Evolutionary conservation across 2,113 vertebrate genomes (phyloP).

Genomic region (Carettochelys insculpta): DNA sequence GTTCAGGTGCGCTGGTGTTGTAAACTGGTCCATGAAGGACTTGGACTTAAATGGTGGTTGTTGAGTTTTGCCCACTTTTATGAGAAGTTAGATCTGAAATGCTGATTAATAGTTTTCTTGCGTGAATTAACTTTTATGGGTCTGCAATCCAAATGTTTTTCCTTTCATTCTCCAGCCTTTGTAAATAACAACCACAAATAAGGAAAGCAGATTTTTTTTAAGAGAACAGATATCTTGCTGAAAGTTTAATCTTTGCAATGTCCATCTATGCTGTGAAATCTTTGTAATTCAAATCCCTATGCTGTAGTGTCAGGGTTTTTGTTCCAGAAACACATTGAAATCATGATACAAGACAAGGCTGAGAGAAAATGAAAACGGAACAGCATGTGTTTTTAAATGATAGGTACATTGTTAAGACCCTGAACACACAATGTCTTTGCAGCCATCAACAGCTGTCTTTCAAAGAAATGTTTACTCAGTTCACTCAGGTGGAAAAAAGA

Average conservation of each 20-base stretch:
- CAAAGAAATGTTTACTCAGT: conserved; percentile 38
- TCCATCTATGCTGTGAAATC: neutral
- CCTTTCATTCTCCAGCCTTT: conserved; percentile 36
- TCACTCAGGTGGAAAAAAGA: conserved; percentile 56
- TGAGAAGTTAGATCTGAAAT: conserved; percentile 52
- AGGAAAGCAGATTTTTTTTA: neutral
- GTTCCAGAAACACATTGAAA: conserved; percentile 37
- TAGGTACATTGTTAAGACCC: conserved; percentile 54
- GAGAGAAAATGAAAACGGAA: conserved; percentile 37
- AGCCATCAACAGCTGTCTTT: conserved; percentile 58
- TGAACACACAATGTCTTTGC: conserved; percentile 56
- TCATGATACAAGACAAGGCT: conserved; percentile 8
- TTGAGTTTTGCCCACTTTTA: conserved; percentile 41
- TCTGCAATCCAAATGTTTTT: conserved; percentile 24
- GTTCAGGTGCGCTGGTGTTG: conserved; percentile 42
- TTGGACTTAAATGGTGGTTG: conserved; percentile 49
- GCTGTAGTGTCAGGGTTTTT: neutral
- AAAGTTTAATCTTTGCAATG: conserved; percentile 37
- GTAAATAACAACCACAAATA: conserved; percentile 52
- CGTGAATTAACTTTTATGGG: conserved; percentile 49
- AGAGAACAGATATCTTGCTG: conserved; percentile 18
- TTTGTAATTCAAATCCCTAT: conserved; percentile 31
- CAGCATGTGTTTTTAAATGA: conserved; percentile 38
- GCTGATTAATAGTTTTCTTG: conserved; percentile 48
- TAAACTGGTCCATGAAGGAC: conserved; percentile 47